Percentiles rank a stretch among this genome's conserved stretches.
phyloP scores from a whole-genome alignment of 2,797 vertebrate genomes.

The Notoglanidium macrostoma region DNA sequence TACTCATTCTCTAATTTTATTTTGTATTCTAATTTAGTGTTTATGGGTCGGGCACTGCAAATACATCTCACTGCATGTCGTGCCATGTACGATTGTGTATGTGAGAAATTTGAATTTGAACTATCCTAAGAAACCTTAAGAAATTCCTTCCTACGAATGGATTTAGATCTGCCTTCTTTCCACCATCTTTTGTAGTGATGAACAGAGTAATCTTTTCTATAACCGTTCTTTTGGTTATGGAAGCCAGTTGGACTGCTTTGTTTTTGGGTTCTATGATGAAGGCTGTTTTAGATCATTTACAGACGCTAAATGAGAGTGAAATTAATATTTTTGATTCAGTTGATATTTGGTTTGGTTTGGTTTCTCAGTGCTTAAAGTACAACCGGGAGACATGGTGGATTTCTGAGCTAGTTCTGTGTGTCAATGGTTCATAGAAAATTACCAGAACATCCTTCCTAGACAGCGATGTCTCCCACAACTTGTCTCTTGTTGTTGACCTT shows the following conservation, averaged over 20 bases:
- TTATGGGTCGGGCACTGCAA: no score
- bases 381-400: neutral
- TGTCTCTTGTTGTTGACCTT: neutral
- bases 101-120: neutral
- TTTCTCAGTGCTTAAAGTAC: neutral
- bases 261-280: neutral
- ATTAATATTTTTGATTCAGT: neutral
- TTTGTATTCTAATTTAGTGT: no score
- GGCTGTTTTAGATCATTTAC: neutral
- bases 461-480: neutral
- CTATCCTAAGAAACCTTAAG: neutral
- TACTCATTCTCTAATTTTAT: no score
- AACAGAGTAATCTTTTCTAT: neutral
- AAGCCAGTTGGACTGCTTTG: neutral
- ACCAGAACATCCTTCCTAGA: neutral
- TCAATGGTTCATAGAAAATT: neutral
- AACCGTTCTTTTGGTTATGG: neutral
- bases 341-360: neutral
- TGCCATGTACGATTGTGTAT: no score
- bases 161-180: neutral
- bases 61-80: no score
- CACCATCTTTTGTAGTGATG: neutral
- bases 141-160: neutral
- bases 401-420: neutral
- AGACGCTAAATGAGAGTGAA: neutral